Evolutionary conservation across 2,888 invertebrate genomes (phyloP), one percentile per base, ranked within the genome.

Genomic region (Orthosia gothica): DNA sequence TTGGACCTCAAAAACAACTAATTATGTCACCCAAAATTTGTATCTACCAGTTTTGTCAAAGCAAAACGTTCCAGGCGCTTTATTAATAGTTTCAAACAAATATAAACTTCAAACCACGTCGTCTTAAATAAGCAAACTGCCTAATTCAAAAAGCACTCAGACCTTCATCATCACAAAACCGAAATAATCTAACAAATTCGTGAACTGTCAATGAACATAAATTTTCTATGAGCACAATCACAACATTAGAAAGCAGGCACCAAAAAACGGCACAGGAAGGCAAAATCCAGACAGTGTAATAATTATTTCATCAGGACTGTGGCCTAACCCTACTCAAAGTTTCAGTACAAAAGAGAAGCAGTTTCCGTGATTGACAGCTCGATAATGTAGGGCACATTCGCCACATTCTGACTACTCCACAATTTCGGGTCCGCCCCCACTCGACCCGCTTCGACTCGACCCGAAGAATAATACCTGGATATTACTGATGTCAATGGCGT

Each of bases 271-370:
- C 16, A 26, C 68, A 67, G 71, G 73, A 69, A 66, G 12, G 66
- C 18, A 73, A 75, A 84, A 74, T 82, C 54, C 62, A 81, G 80
- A 74, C 64, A 16, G 32, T 68, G 52, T 81, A 81, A 87, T 87
- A 83, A 85, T 88, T 84, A 88, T 85, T 86, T 87, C 75, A 85
- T 70, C 76, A 80, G 74, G 62, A 20, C 61, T 77, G 67, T 70
- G 62, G 70, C 61, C 58, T 71, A 74, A 83, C 88, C 83, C 87
- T 83, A 81, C 86, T 88, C 84, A 88, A 83, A 82, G 79, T 83
- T 88, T 82, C 81, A 77, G 68, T 79, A 87, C 79, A 82, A 87
- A 82, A 82, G 81, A 78, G 80, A 47, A 79, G 77, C 68, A 76
- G 74, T 84, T 78, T 75, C 54, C 63, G 72, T 88, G 86, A 88